phyloP scores from a whole-genome alignment of 2,113 vertebrate genomes.

The Fulmarus glacialis region DNA sequence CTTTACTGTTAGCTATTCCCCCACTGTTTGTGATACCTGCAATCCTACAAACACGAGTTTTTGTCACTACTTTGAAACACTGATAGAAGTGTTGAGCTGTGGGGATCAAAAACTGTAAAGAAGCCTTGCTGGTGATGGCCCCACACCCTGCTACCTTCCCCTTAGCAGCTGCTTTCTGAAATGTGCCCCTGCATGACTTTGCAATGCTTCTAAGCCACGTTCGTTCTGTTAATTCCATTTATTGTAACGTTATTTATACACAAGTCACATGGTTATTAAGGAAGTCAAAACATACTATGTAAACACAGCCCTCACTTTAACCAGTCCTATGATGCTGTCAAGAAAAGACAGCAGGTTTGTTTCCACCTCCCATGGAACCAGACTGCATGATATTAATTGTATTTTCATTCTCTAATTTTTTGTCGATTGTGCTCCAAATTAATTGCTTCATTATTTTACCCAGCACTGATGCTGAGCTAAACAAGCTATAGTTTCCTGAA shows the following conservation, averaged over 20 bases:
- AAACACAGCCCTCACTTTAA: not conserved
- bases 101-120: not conserved
- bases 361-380: not conserved
- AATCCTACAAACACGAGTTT: fast-evolving
- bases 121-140: not conserved
- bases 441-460: not conserved
- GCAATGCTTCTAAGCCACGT: fast-evolving
- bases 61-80: not conserved
- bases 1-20: not conserved
- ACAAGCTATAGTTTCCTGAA: not conserved
- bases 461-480: not conserved
- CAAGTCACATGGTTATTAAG: not conserved
- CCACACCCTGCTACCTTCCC: not conserved
- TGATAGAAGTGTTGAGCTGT: not conserved
- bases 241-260: fast-evolving
- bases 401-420: not conserved
- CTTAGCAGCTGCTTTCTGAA: not conserved
- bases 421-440: too few relatives aligned
- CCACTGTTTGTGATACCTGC: not conserved
- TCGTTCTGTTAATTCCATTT: fast-evolving
- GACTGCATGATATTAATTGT: fast-evolving
- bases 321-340: fast-evolving
- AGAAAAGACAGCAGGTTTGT: not conserved
- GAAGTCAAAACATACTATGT: fast-evolving
- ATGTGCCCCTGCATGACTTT: fast-evolving